Evolutionary conservation across 2,888 invertebrate species (phyloP).

Genomic region (Epirrita christyi): DNA sequence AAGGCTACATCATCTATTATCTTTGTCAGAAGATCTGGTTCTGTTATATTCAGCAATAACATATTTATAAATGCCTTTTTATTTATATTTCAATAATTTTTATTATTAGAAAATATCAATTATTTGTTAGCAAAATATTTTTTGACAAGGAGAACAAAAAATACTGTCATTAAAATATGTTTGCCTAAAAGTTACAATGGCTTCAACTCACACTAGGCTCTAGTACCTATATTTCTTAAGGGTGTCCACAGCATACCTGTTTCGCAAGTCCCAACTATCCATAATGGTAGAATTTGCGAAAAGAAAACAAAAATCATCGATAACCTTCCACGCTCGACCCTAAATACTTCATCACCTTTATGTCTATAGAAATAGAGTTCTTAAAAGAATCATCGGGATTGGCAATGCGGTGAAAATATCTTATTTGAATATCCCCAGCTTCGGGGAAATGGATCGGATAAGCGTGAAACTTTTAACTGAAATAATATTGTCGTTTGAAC

Average conservation of each 20-base stretch:
- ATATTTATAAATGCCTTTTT: too few species aligned
- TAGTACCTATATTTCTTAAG: neutral
- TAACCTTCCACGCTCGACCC: slow-evolving; percentile 32
- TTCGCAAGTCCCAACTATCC: slow-evolving; percentile 23
- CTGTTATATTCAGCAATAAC: too few species aligned
- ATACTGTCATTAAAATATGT: too few species aligned
- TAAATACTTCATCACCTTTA: slow-evolving; percentile 46
- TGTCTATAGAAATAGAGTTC: slow-evolving; percentile 54
- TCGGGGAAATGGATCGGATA: slow-evolving; percentile 66
- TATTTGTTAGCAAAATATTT: too few species aligned
- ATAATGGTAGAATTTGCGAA: slow-evolving; percentile 40
- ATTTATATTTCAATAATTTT: too few species aligned
- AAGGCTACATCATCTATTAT: too few species aligned
- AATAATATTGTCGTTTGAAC: slow-evolving; percentile 71
- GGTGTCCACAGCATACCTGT: slow-evolving; percentile 42
- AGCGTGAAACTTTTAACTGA: slow-evolving; percentile 72
- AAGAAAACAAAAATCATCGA: slow-evolving; percentile 48
- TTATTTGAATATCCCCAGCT: slow-evolving; percentile 68
- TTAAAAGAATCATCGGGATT: slow-evolving; percentile 53
- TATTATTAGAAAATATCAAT: too few species aligned
- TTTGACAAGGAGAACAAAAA: too few species aligned
- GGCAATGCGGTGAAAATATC: slow-evolving; percentile 60
- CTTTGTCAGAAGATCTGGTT: too few species aligned
- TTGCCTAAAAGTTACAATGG: too few species aligned
- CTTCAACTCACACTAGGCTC: too few species aligned